A percentile compares a stretch with the other conserved stretches of the same genome.
These are phyloP conservation scores for Tokudaia tokunoshimensis DNA, from an alignment of 2,797 vertebrate species.

Conservation along the genomic window DNA sequence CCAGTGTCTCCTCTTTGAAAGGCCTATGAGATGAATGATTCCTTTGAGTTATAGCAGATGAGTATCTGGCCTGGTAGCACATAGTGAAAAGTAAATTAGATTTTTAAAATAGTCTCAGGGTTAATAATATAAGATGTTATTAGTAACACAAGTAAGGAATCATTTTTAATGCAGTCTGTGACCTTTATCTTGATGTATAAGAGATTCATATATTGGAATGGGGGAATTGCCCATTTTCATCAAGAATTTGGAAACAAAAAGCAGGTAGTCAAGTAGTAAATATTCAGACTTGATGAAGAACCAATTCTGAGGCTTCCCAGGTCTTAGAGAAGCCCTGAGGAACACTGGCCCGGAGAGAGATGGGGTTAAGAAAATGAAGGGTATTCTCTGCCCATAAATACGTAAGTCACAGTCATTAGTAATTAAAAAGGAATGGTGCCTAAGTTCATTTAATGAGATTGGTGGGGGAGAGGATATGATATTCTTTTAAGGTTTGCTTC, in stretches of 20 bases:
- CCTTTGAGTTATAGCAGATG: constrained; percentile 57
- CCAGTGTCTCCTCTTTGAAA: background rate
- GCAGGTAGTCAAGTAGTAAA: background rate
- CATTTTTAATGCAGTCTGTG: constrained; percentile 74
- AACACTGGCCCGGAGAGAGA: background rate
- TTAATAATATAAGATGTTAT: constrained; percentile 79
- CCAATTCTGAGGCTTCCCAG: constrained; percentile 32
- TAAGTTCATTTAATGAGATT: constrained; percentile 78
- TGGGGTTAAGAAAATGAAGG: constrained; percentile 7
- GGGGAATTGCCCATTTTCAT: constrained; percentile 60
- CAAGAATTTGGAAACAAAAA: constrained; percentile 75
- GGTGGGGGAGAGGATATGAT: constrained; percentile 60
- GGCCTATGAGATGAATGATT: constrained; percentile 58
- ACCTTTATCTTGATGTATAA: constrained; percentile 72
- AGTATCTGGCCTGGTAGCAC: constrained; percentile 43
- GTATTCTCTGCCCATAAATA: constrained; percentile 76
- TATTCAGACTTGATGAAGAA: constrained; percentile 40
- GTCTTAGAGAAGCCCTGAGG: background rate
- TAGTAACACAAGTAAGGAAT: constrained; percentile 75
- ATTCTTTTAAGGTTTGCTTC: constrained; percentile 56
- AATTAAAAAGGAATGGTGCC: constrained; percentile 74
- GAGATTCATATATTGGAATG: constrained; percentile 66
- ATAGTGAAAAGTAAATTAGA: constrained; percentile 73
- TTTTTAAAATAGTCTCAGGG: constrained; percentile 80
- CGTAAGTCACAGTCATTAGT: constrained; percentile 74